Percentiles rank a stretch among this genome's conserved stretches.
Conservation (phyloP, 1,140 invertebrate genomes). For the Trichomalopsis sarcophagae region DNA sequence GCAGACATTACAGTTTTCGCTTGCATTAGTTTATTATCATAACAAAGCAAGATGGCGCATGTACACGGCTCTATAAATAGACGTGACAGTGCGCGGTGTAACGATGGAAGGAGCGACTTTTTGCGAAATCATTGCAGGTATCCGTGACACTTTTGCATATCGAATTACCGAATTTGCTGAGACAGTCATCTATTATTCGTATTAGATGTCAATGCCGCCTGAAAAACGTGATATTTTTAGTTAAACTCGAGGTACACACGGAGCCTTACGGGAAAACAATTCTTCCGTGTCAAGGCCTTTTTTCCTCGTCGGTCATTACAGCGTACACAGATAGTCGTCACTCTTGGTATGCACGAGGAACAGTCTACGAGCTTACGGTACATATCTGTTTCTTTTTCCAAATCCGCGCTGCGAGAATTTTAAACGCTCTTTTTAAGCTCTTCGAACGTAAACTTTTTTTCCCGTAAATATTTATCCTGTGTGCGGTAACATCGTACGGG, state of each 20-base stretch:
- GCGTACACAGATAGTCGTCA: background rate
- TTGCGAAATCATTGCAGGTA: background rate
- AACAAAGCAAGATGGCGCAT: too few species aligned
- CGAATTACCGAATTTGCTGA: background rate
- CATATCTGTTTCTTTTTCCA: background rate
- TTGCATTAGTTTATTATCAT: background rate
- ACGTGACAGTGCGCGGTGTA: background rate
- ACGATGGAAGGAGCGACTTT: background rate
- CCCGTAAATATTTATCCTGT: background rate
- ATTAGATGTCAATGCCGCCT: constrained; percentile 4
- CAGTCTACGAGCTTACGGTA: background rate
- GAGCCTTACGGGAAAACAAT: background rate
- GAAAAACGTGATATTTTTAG: constrained; percentile 20
- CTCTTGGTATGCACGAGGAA: background rate
- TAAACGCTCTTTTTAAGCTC: background rate
- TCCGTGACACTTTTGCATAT: background rate
- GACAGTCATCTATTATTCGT: background rate
- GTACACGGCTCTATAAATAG: background rate
- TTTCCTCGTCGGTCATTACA: background rate
- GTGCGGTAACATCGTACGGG: too few species aligned
- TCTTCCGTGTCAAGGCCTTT: constrained; percentile 30
- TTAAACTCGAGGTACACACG: background rate
- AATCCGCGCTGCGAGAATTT: too few species aligned
- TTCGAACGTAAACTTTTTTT: background rate
- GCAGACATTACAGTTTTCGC: background rate